A percentile compares a stretch with the other conserved stretches of the same genome.
Conservation (phyloP, 30 jellyfish, hydroid and myxozoan genomes). For the Hydra vulgaris region DNA sequence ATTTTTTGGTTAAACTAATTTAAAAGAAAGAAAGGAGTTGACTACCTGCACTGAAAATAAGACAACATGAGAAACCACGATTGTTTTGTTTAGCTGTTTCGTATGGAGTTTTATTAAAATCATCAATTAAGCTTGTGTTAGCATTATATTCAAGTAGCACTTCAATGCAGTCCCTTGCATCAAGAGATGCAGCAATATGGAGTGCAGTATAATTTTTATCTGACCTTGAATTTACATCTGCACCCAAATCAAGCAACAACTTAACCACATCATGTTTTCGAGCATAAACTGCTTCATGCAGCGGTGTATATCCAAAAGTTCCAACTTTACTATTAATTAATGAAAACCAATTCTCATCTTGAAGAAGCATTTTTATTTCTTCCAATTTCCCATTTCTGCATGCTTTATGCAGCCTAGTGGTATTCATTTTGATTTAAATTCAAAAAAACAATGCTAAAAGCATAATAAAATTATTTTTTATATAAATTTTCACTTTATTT, state of each 20-base stretch:
- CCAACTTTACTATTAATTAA: constrained; percentile 74
- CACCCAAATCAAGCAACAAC: constrained; percentile 68
- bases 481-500: too few relatives aligned
- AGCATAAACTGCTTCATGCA: constrained; percentile 84
- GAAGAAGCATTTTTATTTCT: constrained; percentile 44
- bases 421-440: too few relatives aligned
- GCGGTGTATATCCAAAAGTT: constrained; percentile 79
- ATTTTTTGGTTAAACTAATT: neutral
- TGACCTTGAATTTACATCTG: constrained; percentile 61
- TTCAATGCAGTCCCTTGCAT: constrained; percentile 55
- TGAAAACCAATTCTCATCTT: constrained; percentile 33
- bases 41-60: neutral
- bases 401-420: constrained; percentile 27
- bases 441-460: too few relatives aligned
- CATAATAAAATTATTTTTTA: too few relatives aligned
- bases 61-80: neutral
- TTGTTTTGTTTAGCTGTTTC: constrained; percentile 42
- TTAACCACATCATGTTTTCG: constrained; percentile 46
- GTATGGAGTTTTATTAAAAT: constrained; percentile 73
- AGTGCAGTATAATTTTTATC: constrained; percentile 82
- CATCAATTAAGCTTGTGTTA: constrained; percentile 42
- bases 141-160: constrained; percentile 62
- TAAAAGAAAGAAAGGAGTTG: neutral
- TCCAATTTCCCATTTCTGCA: constrained; percentile 51
- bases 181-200: constrained; percentile 93